A percentile compares a stretch with the other conserved stretches of the same genome.
These are phyloP conservation scores for Bettongia penicillata DNA, from an alignment of 2,113 vertebrate genomes.

Conservation along the genomic window DNA sequence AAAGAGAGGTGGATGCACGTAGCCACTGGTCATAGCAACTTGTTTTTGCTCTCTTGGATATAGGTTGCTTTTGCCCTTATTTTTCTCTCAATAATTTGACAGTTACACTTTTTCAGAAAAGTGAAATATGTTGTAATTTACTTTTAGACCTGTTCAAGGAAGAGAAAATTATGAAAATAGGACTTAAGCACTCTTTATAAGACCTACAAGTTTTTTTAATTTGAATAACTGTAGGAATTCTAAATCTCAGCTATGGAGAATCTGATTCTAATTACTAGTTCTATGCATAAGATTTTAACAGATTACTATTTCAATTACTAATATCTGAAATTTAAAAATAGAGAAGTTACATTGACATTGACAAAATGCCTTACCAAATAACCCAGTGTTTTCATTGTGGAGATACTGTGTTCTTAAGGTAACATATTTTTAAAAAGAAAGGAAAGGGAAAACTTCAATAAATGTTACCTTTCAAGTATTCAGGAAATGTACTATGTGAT, in stretches of 20 bases:
- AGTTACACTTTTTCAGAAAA: neutral
- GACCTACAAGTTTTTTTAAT: neutral
- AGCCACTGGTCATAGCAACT: neutral
- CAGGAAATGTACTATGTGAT: neutral
- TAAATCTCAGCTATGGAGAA: constrained; percentile 27
- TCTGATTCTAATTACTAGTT: neutral
- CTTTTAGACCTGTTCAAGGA: neutral
- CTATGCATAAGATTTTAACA: neutral
- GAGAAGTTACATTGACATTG: neutral
- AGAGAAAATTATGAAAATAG: neutral
- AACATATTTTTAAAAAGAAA: neutral
- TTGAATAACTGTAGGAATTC: neutral
- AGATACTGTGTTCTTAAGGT: neutral
- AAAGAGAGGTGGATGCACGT: neutral
- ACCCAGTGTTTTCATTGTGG: neutral
- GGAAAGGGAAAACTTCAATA: neutral
- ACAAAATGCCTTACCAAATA: neutral
- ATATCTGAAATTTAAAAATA: neutral
- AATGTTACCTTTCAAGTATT: neutral
- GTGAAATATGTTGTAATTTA: neutral
- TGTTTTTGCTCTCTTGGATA: neutral
- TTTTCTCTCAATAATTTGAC: neutral
- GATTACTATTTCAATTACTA: constrained; percentile 14
- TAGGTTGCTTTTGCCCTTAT: neutral
- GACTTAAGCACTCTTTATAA: neutral